phyloP scores from a whole-genome alignment of 2,113 vertebrate species.

The Podiceps cristatus region DNA sequence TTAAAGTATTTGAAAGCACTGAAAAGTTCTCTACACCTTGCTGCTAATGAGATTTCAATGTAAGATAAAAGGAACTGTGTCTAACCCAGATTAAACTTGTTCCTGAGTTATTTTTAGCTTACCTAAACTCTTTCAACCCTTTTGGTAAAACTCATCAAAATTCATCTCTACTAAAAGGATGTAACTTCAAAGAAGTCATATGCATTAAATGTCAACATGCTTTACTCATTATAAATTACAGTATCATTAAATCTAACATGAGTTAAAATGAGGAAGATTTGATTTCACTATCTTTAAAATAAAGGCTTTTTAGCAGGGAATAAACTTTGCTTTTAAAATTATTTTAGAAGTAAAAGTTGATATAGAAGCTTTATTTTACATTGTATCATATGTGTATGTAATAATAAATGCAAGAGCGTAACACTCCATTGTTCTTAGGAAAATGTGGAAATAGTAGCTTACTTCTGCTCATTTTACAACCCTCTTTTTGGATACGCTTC shows the following conservation, averaged over 20 bases:
- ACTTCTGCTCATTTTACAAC: slow-evolving; percentile 55
- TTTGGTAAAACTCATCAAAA: slow-evolving; percentile 59
- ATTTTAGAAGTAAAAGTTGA: not conserved
- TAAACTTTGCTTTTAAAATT: slow-evolving; percentile 13
- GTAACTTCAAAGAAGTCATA: slow-evolving; percentile 64
- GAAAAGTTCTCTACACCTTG: not conserved
- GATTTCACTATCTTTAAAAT: slow-evolving; percentile 52
- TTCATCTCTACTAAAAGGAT: slow-evolving; percentile 62
- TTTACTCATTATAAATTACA: slow-evolving; percentile 69
- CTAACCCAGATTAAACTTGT: slow-evolving; percentile 39
- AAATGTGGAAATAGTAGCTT: slow-evolving; percentile 40
- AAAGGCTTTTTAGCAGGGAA: not conserved
- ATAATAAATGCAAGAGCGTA: not conserved
- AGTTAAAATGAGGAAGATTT: slow-evolving; percentile 54
- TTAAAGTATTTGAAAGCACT: not conserved
- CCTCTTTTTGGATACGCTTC: slow-evolving; percentile 39
- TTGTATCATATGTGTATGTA: not conserved
- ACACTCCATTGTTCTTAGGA: not conserved
- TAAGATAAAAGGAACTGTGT: slow-evolving; percentile 57
- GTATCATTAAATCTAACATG: slow-evolving; percentile 57
- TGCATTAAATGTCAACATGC: slow-evolving; percentile 56
- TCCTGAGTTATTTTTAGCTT: slow-evolving; percentile 48
- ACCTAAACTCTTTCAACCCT: slow-evolving; percentile 51
- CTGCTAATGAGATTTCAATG: slow-evolving; percentile 60
- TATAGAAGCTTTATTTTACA: not conserved